phyloP scores from a whole-genome alignment of 2,113 vertebrate genomes.

The Nothocercus nigrocapillus region DNA sequence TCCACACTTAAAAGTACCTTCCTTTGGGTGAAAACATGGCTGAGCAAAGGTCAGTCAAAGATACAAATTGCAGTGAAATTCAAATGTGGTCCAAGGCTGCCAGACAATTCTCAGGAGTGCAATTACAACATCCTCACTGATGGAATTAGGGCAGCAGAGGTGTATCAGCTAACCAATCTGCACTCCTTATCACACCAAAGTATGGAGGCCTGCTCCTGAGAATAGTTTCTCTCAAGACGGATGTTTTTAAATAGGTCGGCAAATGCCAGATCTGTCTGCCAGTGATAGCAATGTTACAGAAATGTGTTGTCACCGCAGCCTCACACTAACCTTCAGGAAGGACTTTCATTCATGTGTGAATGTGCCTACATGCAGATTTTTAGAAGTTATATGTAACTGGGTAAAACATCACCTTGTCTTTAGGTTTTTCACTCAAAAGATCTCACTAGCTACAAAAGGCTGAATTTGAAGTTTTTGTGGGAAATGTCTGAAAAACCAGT shows the following conservation, averaged over 20 bases:
- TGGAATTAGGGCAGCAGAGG: neutral
- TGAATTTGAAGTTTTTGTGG: neutral
- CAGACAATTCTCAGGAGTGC: neutral
- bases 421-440: neutral
- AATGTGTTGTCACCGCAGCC: fast-evolving
- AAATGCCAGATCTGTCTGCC: neutral
- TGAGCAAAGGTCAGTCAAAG: neutral
- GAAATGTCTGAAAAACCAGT: neutral
- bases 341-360: neutral
- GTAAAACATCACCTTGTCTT: neutral
- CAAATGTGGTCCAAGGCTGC: fast-evolving
- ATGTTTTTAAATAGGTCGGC: neutral
- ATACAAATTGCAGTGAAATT: neutral
- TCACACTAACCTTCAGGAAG: neutral
- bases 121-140: neutral
- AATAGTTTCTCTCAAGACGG: neutral
- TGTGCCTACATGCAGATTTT: neutral
- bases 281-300: neutral
- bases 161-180: neutral
- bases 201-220: neutral
- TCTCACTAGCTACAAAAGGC: neutral
- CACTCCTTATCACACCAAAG: fast-evolving
- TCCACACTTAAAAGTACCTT: neutral
- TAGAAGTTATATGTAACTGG: neutral
- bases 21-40: fast-evolving